Conservation (phyloP, 2,797 vertebrate genomes). For the Notoglanidium macrostoma region DNA sequence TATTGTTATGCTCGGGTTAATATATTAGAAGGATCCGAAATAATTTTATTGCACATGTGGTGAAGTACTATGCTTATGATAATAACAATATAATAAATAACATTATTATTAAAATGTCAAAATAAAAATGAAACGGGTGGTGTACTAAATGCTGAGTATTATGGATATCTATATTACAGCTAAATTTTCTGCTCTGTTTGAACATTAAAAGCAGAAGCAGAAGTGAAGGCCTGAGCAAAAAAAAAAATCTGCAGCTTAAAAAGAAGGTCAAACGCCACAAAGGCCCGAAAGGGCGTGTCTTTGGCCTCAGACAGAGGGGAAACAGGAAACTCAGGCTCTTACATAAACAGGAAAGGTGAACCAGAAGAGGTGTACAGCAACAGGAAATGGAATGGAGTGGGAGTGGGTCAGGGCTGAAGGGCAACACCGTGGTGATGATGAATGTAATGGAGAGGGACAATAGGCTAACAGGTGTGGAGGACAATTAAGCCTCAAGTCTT, state of each 20-base stretch:
- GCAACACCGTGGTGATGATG: conserved; percentile 62
- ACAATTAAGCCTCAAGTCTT: conserved; percentile 50
- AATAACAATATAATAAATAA: background rate
- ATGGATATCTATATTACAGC: background rate
- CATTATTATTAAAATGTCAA: background rate
- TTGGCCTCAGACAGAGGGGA: conserved; percentile 63
- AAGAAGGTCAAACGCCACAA: conserved; percentile 4
- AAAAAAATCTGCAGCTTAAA: background rate
- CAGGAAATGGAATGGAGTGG: conserved; percentile 76
- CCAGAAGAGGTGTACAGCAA: conserved; percentile 73
- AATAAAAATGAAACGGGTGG: background rate
- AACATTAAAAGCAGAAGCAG: background rate
- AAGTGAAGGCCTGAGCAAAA: background rate
- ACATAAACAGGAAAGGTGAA: conserved; percentile 81
- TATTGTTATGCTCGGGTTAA: too few relatives aligned
- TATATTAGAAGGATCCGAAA: background rate
- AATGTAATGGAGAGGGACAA: conserved; percentile 72
- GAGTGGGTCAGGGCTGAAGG: conserved; percentile 70
- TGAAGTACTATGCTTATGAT: background rate
- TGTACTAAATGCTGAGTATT: background rate
- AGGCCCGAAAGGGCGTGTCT: conserved; percentile 59
- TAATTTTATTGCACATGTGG: background rate
- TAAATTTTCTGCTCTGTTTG: background rate
- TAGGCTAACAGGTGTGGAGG: conserved; percentile 75
- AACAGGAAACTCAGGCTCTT: conserved; percentile 72